Percentiles rank a stretch among this genome's conserved stretches.
Conservation (phyloP, 2,113 vertebrate species). For the Ciconia maguari region DNA sequence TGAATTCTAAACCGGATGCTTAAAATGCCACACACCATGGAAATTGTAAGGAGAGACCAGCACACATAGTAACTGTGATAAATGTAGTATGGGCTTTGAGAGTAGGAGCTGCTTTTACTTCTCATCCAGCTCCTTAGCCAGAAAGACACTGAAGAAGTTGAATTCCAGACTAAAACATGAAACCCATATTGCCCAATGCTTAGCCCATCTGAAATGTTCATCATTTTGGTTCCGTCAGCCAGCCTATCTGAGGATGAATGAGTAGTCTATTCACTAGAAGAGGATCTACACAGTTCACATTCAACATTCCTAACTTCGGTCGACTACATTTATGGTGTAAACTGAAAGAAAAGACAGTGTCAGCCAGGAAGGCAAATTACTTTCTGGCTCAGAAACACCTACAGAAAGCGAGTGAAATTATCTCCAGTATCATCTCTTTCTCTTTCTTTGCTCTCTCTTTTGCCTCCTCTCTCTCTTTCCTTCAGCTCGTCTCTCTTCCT, state of each 20-base stretch:
- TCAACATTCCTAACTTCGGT: not conserved
- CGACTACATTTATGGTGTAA: not conserved
- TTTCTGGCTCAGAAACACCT: not conserved
- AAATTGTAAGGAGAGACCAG: not conserved
- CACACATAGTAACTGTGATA: not conserved
- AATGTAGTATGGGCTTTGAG: not conserved
- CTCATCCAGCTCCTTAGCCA: not conserved
- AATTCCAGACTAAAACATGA: not conserved
- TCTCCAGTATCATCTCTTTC: not conserved
- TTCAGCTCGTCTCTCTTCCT: not conserved
- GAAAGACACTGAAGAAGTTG: not conserved
- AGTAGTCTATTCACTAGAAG: not conserved
- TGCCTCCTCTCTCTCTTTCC: not conserved
- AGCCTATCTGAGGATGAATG: not conserved
- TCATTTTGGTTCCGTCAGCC: not conserved
- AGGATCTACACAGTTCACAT: not conserved
- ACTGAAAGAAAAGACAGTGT: not conserved
- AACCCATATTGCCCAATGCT: not conserved
- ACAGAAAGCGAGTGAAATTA: not conserved
- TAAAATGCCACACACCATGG: not conserved
- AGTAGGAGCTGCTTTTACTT: not conserved
- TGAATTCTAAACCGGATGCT: not conserved
- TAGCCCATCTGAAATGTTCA: not conserved
- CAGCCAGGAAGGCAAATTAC: not conserved
- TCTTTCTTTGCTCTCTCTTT: not conserved